These are phyloP conservation scores for Magallana gigas DNA, from an alignment of 1,140 invertebrate genomes.

Conservation along the genomic window DNA sequence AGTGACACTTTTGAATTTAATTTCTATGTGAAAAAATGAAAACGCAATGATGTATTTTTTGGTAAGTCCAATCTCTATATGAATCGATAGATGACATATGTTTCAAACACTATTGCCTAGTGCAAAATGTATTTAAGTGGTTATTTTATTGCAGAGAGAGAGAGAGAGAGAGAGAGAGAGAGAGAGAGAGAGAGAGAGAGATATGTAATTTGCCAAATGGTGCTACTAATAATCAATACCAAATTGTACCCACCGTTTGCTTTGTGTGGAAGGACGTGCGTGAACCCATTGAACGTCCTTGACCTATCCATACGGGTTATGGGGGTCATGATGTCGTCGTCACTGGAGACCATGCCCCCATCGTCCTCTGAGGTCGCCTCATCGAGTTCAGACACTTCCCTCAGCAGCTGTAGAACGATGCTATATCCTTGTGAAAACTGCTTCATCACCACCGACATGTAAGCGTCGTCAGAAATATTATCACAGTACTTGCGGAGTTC, in stretches of 20 bases:
- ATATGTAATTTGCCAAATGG: too few relatives aligned
- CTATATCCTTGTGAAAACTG: slow-evolving; percentile 69
- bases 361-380: slow-evolving; percentile 58
- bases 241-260: slow-evolving; percentile 48
- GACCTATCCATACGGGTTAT: slow-evolving; percentile 61
- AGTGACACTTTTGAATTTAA: too few relatives aligned
- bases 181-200: too few relatives aligned
- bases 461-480: slow-evolving; percentile 46
- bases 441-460: slow-evolving; percentile 61
- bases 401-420: slow-evolving; percentile 62
- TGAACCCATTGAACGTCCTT: slow-evolving; percentile 56
- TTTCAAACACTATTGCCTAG: too few relatives aligned
- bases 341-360: slow-evolving; percentile 58
- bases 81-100: too few relatives aligned
- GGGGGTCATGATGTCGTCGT: slow-evolving; percentile 63
- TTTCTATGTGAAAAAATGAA: too few relatives aligned
- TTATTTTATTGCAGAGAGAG: too few relatives aligned
- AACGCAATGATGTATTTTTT: too few relatives aligned
- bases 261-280: slow-evolving; percentile 39
- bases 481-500: slow-evolving; percentile 83
- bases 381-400: slow-evolving; percentile 61
- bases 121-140: too few relatives aligned
- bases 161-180: too few relatives aligned
- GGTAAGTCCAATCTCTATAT: too few relatives aligned
- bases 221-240: neutral